Evolutionary conservation across 2,797 vertebrate species (phyloP).

Genomic region (Scarus forsteni): DNA sequence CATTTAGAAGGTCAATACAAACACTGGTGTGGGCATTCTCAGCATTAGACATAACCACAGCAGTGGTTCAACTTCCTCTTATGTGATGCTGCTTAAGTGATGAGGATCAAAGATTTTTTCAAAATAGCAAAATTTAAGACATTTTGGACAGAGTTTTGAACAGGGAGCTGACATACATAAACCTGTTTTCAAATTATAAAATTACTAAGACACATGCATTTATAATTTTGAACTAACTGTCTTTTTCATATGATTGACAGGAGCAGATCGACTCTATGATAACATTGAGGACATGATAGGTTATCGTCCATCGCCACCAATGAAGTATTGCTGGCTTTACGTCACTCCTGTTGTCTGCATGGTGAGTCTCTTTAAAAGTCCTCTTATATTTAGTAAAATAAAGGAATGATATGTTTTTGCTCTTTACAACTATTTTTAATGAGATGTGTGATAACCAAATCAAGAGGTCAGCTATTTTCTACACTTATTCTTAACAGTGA

Average conservation of each 20-base stretch:
- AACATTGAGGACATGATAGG: constrained; percentile 82
- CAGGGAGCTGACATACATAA: neutral
- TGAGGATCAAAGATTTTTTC: too few relatives aligned
- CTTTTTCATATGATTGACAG: constrained; percentile 40
- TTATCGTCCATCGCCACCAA: constrained; percentile 70
- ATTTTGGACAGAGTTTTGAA: too few relatives aligned
- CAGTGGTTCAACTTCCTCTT: too few relatives aligned
- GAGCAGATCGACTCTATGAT: constrained; percentile 76
- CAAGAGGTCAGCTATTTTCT: neutral
- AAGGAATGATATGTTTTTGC: too few relatives aligned
- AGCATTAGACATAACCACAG: too few relatives aligned
- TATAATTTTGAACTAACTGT: neutral
- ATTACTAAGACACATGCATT: too few relatives aligned
- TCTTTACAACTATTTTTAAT: neutral
- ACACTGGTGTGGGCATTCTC: too few relatives aligned
- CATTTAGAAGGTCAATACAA: too few relatives aligned
- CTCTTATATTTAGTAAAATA: neutral
- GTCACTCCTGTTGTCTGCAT: constrained; percentile 75
- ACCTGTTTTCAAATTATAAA: neutral
- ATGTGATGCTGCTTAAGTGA: too few relatives aligned
- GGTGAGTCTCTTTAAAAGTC: constrained; percentile 58
- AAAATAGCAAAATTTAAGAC: too few relatives aligned
- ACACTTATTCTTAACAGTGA: neutral
- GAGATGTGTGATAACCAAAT: neutral
- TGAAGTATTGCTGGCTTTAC: constrained; percentile 80